These are phyloP conservation scores for Procapra przewalskii DNA, from an alignment of 2,113 vertebrate genomes.

Conservation along the genomic window DNA sequence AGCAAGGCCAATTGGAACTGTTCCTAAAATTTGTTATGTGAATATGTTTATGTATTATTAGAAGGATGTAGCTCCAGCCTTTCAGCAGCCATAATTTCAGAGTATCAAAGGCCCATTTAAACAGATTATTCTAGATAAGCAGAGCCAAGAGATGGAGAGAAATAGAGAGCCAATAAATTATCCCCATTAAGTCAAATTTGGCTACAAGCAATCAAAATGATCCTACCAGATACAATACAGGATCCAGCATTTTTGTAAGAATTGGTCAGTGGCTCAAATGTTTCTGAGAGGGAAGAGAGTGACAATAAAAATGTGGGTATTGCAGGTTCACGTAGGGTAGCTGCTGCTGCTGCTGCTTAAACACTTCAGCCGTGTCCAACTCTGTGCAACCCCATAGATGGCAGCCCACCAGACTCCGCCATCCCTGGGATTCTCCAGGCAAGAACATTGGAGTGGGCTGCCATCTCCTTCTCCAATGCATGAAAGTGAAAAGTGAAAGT, in stretches of 20 bases:
- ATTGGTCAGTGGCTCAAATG: background rate
- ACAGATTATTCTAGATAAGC: constrained; percentile 19
- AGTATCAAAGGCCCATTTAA: constrained; percentile 3
- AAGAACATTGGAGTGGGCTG: too few relatives aligned
- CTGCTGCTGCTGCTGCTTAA: too few relatives aligned
- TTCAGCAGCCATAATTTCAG: background rate
- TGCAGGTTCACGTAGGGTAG: background rate
- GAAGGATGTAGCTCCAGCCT: background rate
- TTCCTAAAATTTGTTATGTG: background rate
- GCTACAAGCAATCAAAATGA: background rate
- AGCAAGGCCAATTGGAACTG: background rate
- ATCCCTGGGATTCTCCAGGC: too few relatives aligned
- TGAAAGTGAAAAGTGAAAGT: too few relatives aligned
- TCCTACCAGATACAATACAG: background rate
- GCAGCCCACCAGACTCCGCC: too few relatives aligned
- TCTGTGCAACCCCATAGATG: too few relatives aligned
- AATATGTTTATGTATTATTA: background rate
- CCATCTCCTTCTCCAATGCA: too few relatives aligned
- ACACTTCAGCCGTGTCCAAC: too few relatives aligned
- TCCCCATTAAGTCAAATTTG: background rate
- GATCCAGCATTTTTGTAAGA: background rate
- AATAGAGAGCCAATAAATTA: constrained; percentile 22
- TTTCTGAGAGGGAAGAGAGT: constrained; percentile 14
- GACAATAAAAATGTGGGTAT: background rate
- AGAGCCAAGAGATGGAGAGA: background rate